Base-by-base conservation (phyloP, 2,888 invertebrate genomes). In the Acrobasis consociella region DNA sequence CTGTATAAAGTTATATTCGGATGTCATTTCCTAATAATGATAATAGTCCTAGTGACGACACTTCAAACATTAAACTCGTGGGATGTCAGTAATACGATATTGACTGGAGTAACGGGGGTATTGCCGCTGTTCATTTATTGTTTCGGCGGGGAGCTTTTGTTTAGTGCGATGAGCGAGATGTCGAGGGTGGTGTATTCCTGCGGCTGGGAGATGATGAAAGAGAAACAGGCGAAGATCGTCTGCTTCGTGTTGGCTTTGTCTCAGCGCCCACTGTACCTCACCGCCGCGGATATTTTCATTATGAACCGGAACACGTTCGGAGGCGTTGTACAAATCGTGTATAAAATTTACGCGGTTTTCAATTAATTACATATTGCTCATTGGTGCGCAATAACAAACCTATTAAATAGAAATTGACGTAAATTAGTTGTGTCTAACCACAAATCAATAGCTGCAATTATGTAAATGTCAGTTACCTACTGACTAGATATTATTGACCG, bases 221-320 rank as follows among this genome's bases (percentile, higher is more conserved):
- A 65, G 5, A 79, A 74, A 67, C 82, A 84, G 63, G 81, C 83
- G 10, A 79, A 71, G 66, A 64, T 70, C 0, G 72, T 81, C 15
- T 63, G 78, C 10, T 64, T 85, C 5, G 80, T 85, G 74, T 70
- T 86, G 10, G 71, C 78, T 31, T 58, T 83, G 10, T 75, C 83
- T 0, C 84, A 85, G 64, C 76, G 72, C 15, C 79, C 82, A 0
- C 66, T 84, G 13, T 72, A 66, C 67, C 73, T 86, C 64, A 85
- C 82, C 3, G 86, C 86, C 3, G 84, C 82, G 5, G 79, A 80
- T 68, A 63, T 83, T 53, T 82, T 84, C 46, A 65, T 81, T 9
- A 86, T 86, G 85, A 84, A 83, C 56, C 74, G 84, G 49, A 77
- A 85, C 39, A 86, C 85, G 13, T 86, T 86, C 62, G 85, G 82